Evolutionary conservation across 2,797 vertebrate genomes (phyloP).

Genomic region (Trachops cirrhosus): DNA sequence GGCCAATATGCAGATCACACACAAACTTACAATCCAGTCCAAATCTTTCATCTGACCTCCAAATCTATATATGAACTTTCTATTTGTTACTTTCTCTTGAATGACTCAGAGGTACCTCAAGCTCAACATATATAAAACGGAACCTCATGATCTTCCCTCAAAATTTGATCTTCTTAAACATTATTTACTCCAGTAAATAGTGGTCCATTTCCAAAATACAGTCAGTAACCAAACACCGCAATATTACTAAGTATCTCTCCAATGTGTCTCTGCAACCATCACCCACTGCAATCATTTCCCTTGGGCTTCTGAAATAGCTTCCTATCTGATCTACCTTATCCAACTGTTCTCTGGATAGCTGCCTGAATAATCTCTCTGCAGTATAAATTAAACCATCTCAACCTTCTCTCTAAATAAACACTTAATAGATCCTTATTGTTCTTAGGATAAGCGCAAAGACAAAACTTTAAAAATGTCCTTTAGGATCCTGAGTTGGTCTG

Average conservation of each 20-base stretch:
- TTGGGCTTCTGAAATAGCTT: background rate
- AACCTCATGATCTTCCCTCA: background rate
- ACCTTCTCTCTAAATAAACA: background rate
- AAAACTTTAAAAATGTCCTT: background rate
- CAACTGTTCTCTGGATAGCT: background rate
- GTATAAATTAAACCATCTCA: background rate
- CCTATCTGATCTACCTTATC: constrained; percentile 6
- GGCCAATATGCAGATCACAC: background rate
- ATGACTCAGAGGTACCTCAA: background rate
- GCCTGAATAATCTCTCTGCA: background rate
- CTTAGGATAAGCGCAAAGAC: background rate
- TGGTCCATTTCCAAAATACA: background rate
- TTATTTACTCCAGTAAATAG: background rate
- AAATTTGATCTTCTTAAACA: background rate
- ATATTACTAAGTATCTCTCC: background rate
- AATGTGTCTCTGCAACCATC: background rate
- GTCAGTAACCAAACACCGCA: background rate
- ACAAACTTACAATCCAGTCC: background rate
- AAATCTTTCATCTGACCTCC: background rate
- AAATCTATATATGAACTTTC: background rate
- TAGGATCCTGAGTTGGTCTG: background rate
- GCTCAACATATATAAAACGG: background rate
- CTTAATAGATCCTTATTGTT: background rate
- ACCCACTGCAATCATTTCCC: background rate
- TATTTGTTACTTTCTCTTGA: background rate